Conservation (phyloP, 2,888 invertebrate genomes). For the Macrophya annulata region DNA sequence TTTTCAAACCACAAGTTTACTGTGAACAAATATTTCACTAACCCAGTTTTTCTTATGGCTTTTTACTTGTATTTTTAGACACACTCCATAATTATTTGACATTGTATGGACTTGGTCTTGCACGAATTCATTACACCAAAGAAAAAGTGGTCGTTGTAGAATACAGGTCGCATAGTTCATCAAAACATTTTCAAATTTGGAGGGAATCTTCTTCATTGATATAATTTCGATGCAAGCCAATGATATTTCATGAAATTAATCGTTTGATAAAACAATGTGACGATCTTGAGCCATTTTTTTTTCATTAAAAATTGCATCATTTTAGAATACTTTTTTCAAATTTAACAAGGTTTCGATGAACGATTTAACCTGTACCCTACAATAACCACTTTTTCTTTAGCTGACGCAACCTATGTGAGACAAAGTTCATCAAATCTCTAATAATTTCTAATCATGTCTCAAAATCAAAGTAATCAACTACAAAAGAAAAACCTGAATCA, state of each 20-base stretch:
- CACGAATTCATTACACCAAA: too few species aligned
- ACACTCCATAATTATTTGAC: too few species aligned
- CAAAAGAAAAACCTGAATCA: too few species aligned
- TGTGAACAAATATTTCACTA: not conserved
- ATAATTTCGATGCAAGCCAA: not conserved
- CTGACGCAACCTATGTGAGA: too few species aligned
- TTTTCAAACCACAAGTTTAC: not conserved
- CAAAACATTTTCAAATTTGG: too few species aligned
- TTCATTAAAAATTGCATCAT: not conserved
- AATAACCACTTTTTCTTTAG: not conserved
- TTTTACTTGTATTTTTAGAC: too few species aligned
- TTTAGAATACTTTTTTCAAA: not conserved
- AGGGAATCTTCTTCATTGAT: not conserved
- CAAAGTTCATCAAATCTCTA: not conserved
- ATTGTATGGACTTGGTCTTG: too few species aligned
- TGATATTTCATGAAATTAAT: not conserved
- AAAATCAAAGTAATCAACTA: not conserved
- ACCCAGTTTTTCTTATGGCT: not conserved
- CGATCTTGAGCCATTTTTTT: not conserved
- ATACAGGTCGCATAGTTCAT: not conserved
- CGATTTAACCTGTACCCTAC: not conserved
- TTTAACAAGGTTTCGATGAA: not conserved
- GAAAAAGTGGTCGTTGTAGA: not conserved
- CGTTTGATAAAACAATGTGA: not conserved
- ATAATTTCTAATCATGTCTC: not conserved